A percentile compares a stretch with the other conserved stretches of the same genome.
Conservation (phyloP, 1,140 invertebrate genomes). For the Anastatus disparis region DNA sequence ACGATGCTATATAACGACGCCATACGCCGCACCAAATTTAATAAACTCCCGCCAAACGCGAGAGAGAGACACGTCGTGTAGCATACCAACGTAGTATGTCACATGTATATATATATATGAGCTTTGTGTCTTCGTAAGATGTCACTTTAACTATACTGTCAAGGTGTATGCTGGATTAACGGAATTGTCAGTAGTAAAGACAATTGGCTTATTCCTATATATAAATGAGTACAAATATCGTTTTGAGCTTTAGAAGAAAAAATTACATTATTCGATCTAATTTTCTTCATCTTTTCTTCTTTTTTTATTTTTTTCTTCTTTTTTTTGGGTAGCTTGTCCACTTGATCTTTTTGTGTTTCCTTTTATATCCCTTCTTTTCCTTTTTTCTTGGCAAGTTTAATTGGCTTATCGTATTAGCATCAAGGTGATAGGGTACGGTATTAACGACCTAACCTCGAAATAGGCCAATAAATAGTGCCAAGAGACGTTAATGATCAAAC, state of each 20-base stretch:
- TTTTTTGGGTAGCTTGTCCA: too few relatives aligned
- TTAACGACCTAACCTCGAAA: too few relatives aligned
- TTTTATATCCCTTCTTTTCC: neutral
- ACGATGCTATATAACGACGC: too few relatives aligned
- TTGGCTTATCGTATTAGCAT: constrained; percentile 2
- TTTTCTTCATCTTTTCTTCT: neutral
- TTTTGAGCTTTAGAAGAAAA: too few relatives aligned
- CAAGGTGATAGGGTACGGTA: too few relatives aligned
- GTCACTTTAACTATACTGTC: constrained; percentile 6
- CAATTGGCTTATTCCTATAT: constrained; percentile 18
- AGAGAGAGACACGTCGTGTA: too few relatives aligned
- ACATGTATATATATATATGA: neutral
- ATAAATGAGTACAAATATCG: too few relatives aligned
- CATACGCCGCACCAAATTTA: neutral
- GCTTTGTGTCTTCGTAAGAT: neutral
- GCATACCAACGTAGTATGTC: neutral
- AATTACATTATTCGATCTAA: too few relatives aligned
- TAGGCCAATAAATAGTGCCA: too few relatives aligned
- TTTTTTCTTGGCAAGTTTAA: neutral
- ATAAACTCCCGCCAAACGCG: neutral
- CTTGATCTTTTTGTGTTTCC: too few relatives aligned
- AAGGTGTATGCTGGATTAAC: constrained; percentile 2
- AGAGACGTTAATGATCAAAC: too few relatives aligned
- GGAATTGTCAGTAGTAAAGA: constrained; percentile 10
- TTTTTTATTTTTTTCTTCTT: neutral